phyloP scores from a whole-genome alignment of 2,888 invertebrate species.

The Muscina levida region DNA sequence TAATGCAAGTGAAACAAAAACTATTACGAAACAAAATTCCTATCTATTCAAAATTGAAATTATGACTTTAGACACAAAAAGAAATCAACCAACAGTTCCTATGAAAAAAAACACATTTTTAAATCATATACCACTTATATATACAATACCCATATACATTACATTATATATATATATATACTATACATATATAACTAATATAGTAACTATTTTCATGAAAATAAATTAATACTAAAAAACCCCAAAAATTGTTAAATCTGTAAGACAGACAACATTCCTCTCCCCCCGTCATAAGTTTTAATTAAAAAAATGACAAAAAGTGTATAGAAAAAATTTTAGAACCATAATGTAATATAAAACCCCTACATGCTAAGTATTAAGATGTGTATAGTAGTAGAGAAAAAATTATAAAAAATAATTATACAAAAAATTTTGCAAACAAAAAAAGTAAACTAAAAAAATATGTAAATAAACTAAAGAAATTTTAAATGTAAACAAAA shows the following conservation, averaged over 20 bases:
- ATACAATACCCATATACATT: conserved; percentile 25
- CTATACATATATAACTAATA: conserved; percentile 4
- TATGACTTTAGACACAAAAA: conserved; percentile 27
- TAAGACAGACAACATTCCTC: conserved; percentile 22
- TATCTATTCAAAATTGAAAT: conserved; percentile 8
- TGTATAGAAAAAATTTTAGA: no score
- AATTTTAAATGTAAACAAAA: no score
- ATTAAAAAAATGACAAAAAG: no score
- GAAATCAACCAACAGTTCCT: conserved; percentile 31
- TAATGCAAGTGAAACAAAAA: neutral
- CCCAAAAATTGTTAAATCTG: conserved; percentile 16
- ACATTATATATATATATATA: conserved; percentile 24
- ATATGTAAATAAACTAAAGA: no score
- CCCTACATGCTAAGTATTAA: neutral
- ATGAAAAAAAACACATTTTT: conserved; percentile 7
- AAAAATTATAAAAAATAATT: neutral
- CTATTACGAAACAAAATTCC: conserved; percentile 14
- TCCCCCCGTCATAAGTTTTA: no score
- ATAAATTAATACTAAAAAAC: neutral
- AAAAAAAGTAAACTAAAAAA: no score
- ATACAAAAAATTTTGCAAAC: no score
- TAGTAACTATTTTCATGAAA: conserved; percentile 17
- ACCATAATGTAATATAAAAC: no score
- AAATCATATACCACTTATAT: conserved; percentile 19
- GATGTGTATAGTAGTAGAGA: conserved; percentile 2